These are phyloP conservation scores for Cerastis leucographa DNA, from an alignment of 2,888 invertebrate genomes.

Conservation along the genomic window DNA sequence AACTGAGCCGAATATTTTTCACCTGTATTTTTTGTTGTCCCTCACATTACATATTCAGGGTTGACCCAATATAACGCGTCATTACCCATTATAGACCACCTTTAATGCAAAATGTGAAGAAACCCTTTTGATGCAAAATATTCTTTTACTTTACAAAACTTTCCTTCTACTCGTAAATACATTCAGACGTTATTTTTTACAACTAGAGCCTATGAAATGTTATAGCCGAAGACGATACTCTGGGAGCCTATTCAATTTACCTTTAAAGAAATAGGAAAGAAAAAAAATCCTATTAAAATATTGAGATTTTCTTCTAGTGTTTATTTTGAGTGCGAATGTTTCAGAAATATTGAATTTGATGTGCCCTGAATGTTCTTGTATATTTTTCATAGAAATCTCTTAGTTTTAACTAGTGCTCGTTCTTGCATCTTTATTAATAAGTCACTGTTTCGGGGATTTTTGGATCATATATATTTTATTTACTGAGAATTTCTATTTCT, in stretches of 20 bases:
- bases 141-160: conserved; percentile 2
- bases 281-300: conserved; percentile 4
- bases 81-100: conserved; percentile 16
- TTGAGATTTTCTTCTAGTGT: not conserved
- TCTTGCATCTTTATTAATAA: not conserved
- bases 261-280: conserved; percentile 15
- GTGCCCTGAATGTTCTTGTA: not conserved
- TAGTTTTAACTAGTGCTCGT: not conserved
- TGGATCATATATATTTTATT: not conserved
- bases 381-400: not conserved
- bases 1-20: conserved; percentile 26
- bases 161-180: not conserved
- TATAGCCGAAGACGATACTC: not conserved
- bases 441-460: not conserved
- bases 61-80: conserved; percentile 36
- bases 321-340: not conserved
- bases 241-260: conserved; percentile 19
- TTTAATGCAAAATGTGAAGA: conserved; percentile 6
- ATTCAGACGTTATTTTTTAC: conserved; percentile 25
- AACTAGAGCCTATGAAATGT: conserved; percentile 14
- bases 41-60: conserved; percentile 41
- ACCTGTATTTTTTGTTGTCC: conserved; percentile 8
- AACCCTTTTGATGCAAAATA: conserved; percentile 19
- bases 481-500: not conserved
- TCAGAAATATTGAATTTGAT: not conserved